These are phyloP conservation scores for Lasiurus cinereus DNA, from an alignment of 2,113 vertebrate genomes.

Conservation along the genomic window DNA sequence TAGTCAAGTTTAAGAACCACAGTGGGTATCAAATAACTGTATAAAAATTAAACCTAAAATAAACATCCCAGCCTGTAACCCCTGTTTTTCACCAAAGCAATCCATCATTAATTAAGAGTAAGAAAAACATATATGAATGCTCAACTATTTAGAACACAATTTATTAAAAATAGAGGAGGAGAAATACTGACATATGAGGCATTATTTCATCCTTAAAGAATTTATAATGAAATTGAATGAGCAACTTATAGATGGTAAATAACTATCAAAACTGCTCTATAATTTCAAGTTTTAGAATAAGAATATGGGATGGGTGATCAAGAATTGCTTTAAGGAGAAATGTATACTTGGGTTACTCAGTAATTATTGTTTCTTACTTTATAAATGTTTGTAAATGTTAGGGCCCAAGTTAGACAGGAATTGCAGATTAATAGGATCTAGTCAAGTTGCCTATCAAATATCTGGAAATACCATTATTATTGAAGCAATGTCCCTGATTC, in stretches of 20 bases:
- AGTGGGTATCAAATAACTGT: not conserved
- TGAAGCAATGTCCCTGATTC: not conserved
- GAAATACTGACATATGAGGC: not conserved
- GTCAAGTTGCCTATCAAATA: not conserved
- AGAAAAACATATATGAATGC: not conserved
- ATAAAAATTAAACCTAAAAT: not conserved
- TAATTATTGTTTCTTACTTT: not conserved
- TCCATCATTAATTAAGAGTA: not conserved
- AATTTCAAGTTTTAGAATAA: not conserved
- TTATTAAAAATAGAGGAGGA: conserved; percentile 21
- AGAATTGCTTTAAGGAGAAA: not conserved
- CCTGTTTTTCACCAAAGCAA: not conserved
- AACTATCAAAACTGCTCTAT: not conserved
- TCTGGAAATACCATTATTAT: not conserved
- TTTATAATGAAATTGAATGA: not conserved
- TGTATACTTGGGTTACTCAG: not conserved
- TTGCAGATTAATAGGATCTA: not conserved
- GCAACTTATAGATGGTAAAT: not conserved
- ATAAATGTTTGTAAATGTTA: not conserved
- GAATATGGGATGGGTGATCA: not conserved
- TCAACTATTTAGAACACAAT: not conserved
- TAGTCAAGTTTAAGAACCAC: not conserved
- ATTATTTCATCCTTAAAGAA: not conserved
- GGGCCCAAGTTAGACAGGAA: not conserved
- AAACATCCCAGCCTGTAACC: not conserved